A percentile compares a stretch with the other conserved stretches of the same genome.
phyloP scores from a whole-genome alignment of 2,113 vertebrate species.

The Sander lucioperca region DNA sequence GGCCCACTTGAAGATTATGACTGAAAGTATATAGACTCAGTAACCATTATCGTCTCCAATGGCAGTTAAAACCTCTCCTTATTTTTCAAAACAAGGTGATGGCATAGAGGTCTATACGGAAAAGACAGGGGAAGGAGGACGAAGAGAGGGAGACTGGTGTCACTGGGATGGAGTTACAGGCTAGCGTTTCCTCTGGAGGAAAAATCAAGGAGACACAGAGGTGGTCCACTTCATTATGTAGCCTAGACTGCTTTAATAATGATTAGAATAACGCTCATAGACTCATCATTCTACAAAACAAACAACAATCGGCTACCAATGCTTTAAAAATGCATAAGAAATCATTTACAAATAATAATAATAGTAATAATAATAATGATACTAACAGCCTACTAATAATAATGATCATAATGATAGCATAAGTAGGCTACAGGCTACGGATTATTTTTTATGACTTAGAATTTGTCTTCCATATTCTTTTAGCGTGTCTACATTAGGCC shows the following conservation, averaged over 20 bases:
- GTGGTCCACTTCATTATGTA: constrained; percentile 23
- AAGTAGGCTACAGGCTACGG: no score
- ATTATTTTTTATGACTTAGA: not conserved
- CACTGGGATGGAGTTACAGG: constrained; percentile 55
- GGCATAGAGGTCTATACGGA: constrained; percentile 29
- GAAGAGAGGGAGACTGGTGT: constrained; percentile 39
- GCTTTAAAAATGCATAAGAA: not conserved
- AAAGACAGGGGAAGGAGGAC: not conserved
- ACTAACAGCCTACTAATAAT: no score
- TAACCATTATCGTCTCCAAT: constrained; percentile 89
- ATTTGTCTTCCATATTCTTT: not conserved
- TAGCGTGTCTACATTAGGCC: no score
- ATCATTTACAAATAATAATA: not conserved
- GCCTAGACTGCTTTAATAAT: not conserved
- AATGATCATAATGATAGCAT: no score
- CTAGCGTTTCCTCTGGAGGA: constrained; percentile 43
- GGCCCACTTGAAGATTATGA: constrained; percentile 92
- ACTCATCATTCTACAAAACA: not conserved
- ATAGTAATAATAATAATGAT: not conserved
- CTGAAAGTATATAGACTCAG: constrained; percentile 89
- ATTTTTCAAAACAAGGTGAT: constrained; percentile 87
- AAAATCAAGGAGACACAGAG: constrained; percentile 51
- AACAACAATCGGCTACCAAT: not conserved
- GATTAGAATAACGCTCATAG: not conserved
- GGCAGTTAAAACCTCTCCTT: constrained; percentile 86